Evolutionary conservation across 2,113 vertebrate genomes (phyloP), one percentile per base, ranked within the genome.

Genomic region (Lophius piscatorius): DNA sequence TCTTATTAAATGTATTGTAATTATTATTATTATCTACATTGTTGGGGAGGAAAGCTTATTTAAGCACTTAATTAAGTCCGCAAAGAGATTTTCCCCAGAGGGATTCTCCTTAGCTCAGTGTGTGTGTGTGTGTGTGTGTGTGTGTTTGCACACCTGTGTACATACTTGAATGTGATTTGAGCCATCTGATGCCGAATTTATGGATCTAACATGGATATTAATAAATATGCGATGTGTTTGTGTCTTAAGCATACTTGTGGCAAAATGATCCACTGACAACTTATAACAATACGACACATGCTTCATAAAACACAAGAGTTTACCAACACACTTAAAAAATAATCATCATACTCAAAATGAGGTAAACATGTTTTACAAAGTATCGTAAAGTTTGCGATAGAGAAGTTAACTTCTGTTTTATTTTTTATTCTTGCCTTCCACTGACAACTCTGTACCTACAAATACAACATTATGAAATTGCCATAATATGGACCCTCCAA

Each of bases 1-100:
- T n/a, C n/a, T n/a, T n/a, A n/a, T n/a, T n/a, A n/a, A n/a, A n/a
- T n/a, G n/a, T n/a, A n/a, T n/a, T n/a, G n/a, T n/a, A n/a, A n/a
- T n/a, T n/a, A n/a, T n/a, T n/a, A n/a, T n/a, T n/a, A n/a, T n/a
- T n/a, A n/a, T n/a, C n/a, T 18, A 34, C 72, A 56, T 75, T 18
- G 31, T 69, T 66, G 68, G 59, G 21, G 44, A 57, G 59, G 20
- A 67, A 84, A 74, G n/a, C n/a, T n/a, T n/a, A n/a, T n/a, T n/a
- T n/a, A n/a, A n/a, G n/a, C 49, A 23, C 51, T 71, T 82, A 75
- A 78, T 78, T 70, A 80, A 70, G 50, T 72, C 61, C 38, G 60
- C 40, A 31, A 76, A 46, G 46, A 58, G 29, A 42, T 47, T 74
- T 41, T 68, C 17, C 48, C n/a, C n/a, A 21, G 42, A 28, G 59